Percentiles rank a stretch among this genome's conserved stretches.
Conservation (phyloP, 2,113 vertebrate species). For the Caranx melampygus region DNA sequence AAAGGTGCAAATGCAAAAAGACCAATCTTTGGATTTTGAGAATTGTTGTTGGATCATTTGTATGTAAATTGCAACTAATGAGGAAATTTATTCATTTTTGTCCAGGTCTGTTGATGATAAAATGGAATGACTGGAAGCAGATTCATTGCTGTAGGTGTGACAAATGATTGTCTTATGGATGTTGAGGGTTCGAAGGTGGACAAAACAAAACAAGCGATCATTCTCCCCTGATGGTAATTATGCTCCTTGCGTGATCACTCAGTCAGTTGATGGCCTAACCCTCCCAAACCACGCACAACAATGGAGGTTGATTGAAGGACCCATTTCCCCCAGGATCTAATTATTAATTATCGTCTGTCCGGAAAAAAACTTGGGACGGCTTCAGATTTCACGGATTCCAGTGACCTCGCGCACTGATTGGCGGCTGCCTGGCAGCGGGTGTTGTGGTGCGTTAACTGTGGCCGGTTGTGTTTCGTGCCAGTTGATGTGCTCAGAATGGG, state of each 20-base stretch:
- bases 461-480: constrained; percentile 47
- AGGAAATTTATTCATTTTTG: no score
- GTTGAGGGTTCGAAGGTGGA: constrained; percentile 17
- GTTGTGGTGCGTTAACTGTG: constrained; percentile 49
- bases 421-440: constrained; percentile 38
- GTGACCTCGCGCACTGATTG: constrained; percentile 60
- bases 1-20: neutral
- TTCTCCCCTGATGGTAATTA: constrained; percentile 67
- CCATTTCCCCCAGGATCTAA: constrained; percentile 66
- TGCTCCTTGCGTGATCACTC: constrained; percentile 53
- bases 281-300: constrained; percentile 25
- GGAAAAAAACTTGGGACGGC: constrained; percentile 48
- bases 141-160: constrained; percentile 1
- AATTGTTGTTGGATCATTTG: no score
- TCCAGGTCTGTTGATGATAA: no score
- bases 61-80: no score
- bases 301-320: constrained; percentile 64
- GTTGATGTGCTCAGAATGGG: constrained; percentile 44
- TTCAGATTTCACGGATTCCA: constrained; percentile 57
- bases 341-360: constrained; percentile 66
- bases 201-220: constrained; percentile 45
- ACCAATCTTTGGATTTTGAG: no score
- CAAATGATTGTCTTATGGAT: constrained; percentile 25
- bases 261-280: constrained; percentile 37
- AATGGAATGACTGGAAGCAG: neutral